These are phyloP conservation scores for Tetragonisca angustula DNA, from an alignment of 2,888 invertebrate genomes.

Conservation along the genomic window DNA sequence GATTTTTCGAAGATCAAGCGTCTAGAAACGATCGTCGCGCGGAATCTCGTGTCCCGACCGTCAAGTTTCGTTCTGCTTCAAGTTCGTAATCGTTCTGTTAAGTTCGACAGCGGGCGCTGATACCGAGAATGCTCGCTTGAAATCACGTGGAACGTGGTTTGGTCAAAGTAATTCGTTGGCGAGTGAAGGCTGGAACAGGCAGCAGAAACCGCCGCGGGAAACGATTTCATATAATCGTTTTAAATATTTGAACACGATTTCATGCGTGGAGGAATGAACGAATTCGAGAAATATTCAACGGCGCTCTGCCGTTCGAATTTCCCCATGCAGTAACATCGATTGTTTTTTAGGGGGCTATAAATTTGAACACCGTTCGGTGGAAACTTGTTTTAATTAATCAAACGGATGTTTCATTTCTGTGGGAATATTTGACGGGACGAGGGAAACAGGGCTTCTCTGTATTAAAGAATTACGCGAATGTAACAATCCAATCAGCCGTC, in stretches of 20 bases:
- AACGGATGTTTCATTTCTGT: background rate
- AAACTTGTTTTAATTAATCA: background rate
- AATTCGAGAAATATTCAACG: background rate
- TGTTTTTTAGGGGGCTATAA: background rate
- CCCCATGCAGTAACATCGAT: background rate
- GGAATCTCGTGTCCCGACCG: constrained; percentile 7
- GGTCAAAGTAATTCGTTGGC: background rate
- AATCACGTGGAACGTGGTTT: too few relatives aligned
- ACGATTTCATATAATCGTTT: background rate
- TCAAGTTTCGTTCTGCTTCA: background rate
- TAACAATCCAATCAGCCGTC: background rate
- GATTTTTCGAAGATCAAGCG: constrained; percentile 43
- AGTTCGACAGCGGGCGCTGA: too few relatives aligned
- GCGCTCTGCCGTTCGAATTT: too few relatives aligned
- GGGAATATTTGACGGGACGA: background rate
- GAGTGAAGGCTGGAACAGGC: too few relatives aligned
- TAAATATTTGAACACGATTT: background rate
- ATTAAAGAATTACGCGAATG: background rate
- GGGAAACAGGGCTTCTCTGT: background rate
- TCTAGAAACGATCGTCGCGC: constrained; percentile 34
- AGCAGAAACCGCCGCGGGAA: too few relatives aligned
- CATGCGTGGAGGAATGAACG: background rate
- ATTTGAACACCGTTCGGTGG: background rate
- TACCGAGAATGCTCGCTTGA: too few relatives aligned
- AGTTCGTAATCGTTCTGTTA: background rate